Conservation (phyloP, 2,113 vertebrate genomes). For the Leucosticte australis region DNA sequence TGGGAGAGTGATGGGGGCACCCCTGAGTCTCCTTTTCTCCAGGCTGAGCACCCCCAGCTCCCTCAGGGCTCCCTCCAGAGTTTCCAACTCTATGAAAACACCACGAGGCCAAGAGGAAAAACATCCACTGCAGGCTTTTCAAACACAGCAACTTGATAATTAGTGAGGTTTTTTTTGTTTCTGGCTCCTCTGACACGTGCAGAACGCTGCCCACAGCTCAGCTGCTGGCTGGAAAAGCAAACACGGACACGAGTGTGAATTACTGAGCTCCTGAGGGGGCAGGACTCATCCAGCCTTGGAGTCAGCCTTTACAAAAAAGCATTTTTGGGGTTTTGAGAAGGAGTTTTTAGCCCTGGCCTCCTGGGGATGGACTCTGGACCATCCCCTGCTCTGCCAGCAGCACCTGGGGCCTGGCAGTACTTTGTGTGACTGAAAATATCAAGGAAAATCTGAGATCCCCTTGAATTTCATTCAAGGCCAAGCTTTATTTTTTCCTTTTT, state of each 20-base stretch:
- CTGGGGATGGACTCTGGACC: background rate
- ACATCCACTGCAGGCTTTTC: conserved; percentile 15
- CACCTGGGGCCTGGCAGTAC: background rate
- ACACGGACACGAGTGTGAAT: background rate
- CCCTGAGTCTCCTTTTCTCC: no score
- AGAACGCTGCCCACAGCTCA: background rate
- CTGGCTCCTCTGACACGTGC: background rate
- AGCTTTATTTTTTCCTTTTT: background rate
- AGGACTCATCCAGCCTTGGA: background rate
- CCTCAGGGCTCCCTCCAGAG: no score
- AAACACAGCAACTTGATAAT: conserved; percentile 21
- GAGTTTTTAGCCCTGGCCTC: background rate
- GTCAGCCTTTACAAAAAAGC: background rate
- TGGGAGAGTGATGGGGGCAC: no score
- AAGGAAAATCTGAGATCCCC: background rate
- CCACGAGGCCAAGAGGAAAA: conserved; percentile 24
- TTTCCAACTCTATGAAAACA: conserved; percentile 56
- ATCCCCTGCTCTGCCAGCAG: background rate
- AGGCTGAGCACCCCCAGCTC: no score
- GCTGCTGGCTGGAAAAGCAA: conserved; percentile 18
- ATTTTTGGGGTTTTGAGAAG: background rate
- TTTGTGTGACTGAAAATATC: background rate
- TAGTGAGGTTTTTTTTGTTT: background rate
- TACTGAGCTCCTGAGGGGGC: background rate
- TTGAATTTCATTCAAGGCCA: background rate